Percentiles rank a stretch among this genome's conserved stretches.
Conservation (phyloP, 2,797 vertebrate genomes). For the Spea hammondii region DNA sequence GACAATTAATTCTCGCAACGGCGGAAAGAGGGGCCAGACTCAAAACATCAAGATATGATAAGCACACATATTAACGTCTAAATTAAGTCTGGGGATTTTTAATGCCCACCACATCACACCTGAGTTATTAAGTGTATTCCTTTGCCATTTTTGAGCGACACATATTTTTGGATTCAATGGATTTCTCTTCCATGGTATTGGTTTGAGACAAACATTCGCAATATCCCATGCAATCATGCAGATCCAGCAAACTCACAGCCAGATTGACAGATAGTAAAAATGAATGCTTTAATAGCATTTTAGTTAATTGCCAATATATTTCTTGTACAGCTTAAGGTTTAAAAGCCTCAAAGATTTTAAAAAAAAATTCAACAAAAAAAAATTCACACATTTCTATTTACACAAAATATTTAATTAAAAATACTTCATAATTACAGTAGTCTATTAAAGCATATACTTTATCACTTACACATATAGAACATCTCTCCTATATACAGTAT, state of each 20-base stretch:
- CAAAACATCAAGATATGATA: too few relatives aligned
- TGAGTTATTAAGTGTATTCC: too few relatives aligned
- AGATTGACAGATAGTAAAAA: conserved; percentile 55
- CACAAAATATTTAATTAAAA: conserved; percentile 99
- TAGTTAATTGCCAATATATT: conserved; percentile 60
- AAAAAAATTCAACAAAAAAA: conserved; percentile 62
- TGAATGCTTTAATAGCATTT: conserved; percentile 59
- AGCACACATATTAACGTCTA: too few relatives aligned
- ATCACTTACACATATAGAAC: conserved; percentile 96
- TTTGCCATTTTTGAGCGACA: too few relatives aligned
- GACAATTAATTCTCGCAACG: too few relatives aligned
- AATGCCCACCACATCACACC: too few relatives aligned
- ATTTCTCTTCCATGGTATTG: not conserved
- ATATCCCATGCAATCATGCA: conserved; percentile 77
- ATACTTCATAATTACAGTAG: conserved; percentile 99
- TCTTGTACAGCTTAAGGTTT: conserved; percentile 35
- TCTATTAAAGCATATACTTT: conserved; percentile 98
- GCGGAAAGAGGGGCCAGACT: too few relatives aligned
- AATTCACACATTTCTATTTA: conserved; percentile 86
- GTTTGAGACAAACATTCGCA: conserved; percentile 64
- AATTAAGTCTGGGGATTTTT: too few relatives aligned
- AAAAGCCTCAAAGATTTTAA: conserved; percentile 66
- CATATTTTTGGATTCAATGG: too few relatives aligned
- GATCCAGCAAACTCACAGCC: conserved; percentile 59
- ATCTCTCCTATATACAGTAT: conserved; percentile 94